Percentiles rank a stretch among this genome's conserved stretches.
Evolutionary conservation across 2,888 invertebrate genomes (phyloP).

Genomic region (Pycnomerus fuliginosus): DNA sequence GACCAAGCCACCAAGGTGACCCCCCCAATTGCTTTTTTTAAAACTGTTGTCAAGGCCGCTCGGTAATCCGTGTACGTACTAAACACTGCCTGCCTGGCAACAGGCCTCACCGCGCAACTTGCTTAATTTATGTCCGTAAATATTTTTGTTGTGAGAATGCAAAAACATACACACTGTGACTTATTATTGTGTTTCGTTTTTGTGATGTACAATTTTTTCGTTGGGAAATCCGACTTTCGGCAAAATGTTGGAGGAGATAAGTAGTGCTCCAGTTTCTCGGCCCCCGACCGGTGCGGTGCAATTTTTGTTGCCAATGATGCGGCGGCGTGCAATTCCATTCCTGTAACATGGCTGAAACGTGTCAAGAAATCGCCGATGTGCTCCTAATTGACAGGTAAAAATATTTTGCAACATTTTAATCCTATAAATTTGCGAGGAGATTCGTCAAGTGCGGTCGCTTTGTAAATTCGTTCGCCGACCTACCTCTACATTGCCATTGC

Average conservation of each 20-base stretch:
- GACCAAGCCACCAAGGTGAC: slow-evolving; percentile 43
- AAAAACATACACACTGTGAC: too few relatives aligned
- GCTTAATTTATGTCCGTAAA: slow-evolving; percentile 41
- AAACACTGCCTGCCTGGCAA: slow-evolving; percentile 40
- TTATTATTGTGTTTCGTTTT: slow-evolving; percentile 9
- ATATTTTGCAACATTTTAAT: too few relatives aligned
- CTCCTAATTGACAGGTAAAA: too few relatives aligned
- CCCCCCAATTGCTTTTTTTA: slow-evolving; percentile 45
- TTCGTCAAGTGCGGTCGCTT: too few relatives aligned
- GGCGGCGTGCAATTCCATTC: slow-evolving; percentile 1
- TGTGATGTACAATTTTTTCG: too few relatives aligned
- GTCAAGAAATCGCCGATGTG: slow-evolving; percentile 6
- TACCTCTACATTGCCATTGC: neutral
- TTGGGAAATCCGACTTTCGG: too few relatives aligned
- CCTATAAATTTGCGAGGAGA: too few relatives aligned
- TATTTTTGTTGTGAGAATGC: slow-evolving; percentile 37
- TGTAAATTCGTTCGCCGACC: neutral
- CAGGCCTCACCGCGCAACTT: slow-evolving; percentile 38
- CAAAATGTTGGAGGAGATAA: too few relatives aligned
- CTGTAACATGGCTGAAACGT: slow-evolving; percentile 8
- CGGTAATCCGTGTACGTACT: slow-evolving; percentile 41
- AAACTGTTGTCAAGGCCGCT: slow-evolving; percentile 40
- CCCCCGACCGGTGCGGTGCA: too few relatives aligned
- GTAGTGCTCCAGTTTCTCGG: too few relatives aligned
- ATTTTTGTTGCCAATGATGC: too few relatives aligned